Conservation (phyloP, 2,888 invertebrate genomes). For the Hybos culiciformis region DNA sequence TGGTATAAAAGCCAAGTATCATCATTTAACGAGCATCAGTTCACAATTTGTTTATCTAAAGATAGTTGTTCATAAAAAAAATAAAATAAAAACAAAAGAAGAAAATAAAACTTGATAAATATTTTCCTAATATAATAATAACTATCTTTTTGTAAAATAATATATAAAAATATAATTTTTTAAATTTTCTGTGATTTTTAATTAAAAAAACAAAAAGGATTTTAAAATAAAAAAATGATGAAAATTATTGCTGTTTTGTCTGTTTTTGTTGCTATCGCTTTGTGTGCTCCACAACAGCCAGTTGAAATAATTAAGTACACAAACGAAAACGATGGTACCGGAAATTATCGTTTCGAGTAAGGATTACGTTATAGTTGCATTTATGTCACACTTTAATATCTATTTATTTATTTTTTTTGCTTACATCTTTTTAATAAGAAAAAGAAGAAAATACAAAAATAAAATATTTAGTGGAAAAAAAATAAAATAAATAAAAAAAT, state of each 20-base stretch:
- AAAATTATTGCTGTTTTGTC: conserved; percentile 15
- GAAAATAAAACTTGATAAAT: not conserved
- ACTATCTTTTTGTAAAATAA: no score
- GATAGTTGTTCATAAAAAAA: not conserved
- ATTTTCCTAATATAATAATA: no score
- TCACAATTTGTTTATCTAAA: conserved; percentile 11
- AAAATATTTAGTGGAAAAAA: no score
- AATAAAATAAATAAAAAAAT: no score
- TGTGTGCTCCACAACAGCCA: conserved; percentile 17
- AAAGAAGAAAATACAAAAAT: conserved; percentile 3
- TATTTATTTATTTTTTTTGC: not conserved
- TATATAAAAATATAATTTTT: conserved; percentile 1
- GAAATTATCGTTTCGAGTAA: conserved; percentile 22
- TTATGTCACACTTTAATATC: not conserved
- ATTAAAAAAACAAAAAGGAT: conserved; percentile 3
- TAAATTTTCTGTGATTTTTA: not conserved
- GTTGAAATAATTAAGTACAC: conserved; percentile 17
- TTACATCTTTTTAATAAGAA: not conserved
- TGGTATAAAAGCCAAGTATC: conserved; percentile 21
- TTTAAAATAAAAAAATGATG: conserved; percentile 16
- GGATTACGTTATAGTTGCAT: conserved; percentile 9
- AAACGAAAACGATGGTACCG: conserved; percentile 20
- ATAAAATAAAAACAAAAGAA: not conserved
- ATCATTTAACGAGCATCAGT: conserved; percentile 20
- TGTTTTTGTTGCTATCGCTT: conserved; percentile 16